These are phyloP conservation scores for Pelochelys cantorii DNA, from an alignment of 2,797 vertebrate genomes.

Conservation along the genomic window DNA sequence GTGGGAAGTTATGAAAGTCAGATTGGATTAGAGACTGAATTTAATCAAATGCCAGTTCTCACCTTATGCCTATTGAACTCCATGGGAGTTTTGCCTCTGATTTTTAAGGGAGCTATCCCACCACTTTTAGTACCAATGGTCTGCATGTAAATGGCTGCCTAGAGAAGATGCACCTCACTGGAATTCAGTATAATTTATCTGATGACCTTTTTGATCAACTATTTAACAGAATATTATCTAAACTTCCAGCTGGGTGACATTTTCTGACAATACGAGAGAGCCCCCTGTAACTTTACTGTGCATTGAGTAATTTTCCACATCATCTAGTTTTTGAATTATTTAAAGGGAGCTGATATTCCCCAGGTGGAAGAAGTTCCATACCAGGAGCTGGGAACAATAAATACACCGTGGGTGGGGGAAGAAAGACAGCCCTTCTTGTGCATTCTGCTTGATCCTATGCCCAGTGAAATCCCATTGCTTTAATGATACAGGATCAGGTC, in stretches of 20 bases:
- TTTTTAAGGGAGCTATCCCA: neutral
- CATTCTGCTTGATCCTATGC: neutral
- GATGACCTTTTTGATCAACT: neutral
- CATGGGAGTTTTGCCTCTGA: neutral
- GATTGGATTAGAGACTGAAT: slow-evolving; percentile 53
- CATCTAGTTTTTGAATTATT: neutral
- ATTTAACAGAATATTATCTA: neutral
- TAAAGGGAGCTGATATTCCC: neutral
- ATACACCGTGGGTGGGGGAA: neutral
- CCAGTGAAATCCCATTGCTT: neutral
- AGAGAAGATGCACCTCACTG: neutral
- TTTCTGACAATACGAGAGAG: neutral
- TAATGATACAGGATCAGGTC: neutral
- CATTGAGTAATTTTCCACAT: neutral
- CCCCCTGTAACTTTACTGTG: neutral
- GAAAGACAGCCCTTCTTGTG: neutral
- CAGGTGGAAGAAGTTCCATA: neutral
- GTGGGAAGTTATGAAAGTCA: slow-evolving; percentile 64
- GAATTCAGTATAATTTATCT: neutral
- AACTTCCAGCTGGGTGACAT: neutral
- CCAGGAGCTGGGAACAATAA: neutral
- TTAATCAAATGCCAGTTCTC: slow-evolving; percentile 53
- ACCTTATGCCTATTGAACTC: slow-evolving; percentile 26
- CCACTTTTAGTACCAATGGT: neutral
- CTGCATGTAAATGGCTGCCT: slow-evolving; percentile 1